Base-by-base conservation (phyloP, 2,797 vertebrate species). In the Parauchenoglanis ngamensis region DNA sequence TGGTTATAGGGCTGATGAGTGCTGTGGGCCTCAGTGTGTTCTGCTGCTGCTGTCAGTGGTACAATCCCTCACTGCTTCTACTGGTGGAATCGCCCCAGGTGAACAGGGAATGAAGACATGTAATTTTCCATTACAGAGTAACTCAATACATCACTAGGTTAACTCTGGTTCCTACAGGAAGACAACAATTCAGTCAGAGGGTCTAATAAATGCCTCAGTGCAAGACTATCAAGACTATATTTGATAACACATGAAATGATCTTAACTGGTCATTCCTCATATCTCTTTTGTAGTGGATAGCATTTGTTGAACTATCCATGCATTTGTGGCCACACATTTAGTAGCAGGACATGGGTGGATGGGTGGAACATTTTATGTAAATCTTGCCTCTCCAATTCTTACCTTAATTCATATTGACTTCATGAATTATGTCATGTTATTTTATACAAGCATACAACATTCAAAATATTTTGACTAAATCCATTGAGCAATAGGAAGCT, bases 1-100 rank as follows among this genome's bases (percentile, higher is more conserved):
- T 95, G 94, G 95, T 95, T 95, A 95, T 65, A 88, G 31, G 94
- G 94, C 95, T 95, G 96, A 97, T 95, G 95, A 97, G 95, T 94
- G 92, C 88, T 82, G 91, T 93, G 95, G 96, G 93, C 0, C 86
- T 91, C 92, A 93, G 93, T 94, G 92, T 93, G 93, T 92, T 92
- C 91, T 93, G 91, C 65, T 88, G 91, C 91, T 94, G 89, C 93
- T 91, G 91, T 94, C 59, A 95, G 95, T 94, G 95, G 93, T 95
- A 72, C 91, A 94, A 91, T 92, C 93, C 95, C 94, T 94, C 28
- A 89, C 92, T 91, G 94, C 94, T 94, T 94, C 92, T 94, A 96
- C 94, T 95, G 95, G 93, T 96, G 94, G 93, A 94, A 92, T 93
- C 77, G 70, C 90, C 92, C 90, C 87, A 95, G 96, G 96, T 96